Conservation (phyloP, 2,797 vertebrate species). For the Pseudopleuronectes americanus region DNA sequence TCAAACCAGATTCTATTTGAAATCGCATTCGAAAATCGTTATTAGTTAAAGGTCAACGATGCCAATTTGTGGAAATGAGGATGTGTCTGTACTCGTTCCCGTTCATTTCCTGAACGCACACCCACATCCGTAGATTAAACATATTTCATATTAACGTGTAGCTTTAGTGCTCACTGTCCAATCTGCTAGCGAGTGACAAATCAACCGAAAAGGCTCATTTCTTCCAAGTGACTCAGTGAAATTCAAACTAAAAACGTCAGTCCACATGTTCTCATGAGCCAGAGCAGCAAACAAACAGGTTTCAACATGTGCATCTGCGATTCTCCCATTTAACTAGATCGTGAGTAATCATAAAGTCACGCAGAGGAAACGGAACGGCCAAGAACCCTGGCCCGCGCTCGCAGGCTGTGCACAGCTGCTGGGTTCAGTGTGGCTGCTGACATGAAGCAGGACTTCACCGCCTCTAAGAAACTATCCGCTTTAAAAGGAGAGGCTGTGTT, state of each 20-base stretch:
- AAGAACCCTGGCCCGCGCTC: neutral
- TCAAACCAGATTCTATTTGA: no score
- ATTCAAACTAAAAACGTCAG: neutral
- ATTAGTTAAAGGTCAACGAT: no score
- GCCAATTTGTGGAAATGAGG: no score
- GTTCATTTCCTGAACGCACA: no score
- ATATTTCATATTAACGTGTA: no score
- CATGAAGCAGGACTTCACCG: neutral
- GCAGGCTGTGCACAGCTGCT: slow-evolving; percentile 1
- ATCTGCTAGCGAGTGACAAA: no score
- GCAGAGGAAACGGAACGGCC: neutral
- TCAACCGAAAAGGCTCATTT: neutral
- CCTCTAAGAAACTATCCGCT: neutral
- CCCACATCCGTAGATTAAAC: no score
- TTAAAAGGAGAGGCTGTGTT: no score
- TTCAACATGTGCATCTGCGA: neutral
- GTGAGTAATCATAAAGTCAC: neutral
- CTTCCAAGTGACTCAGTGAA: neutral
- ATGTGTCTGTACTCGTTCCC: no score
- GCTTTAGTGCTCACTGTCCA: no score
- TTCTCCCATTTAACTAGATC: neutral
- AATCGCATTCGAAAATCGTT: no score
- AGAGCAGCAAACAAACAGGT: neutral
- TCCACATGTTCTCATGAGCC: neutral
- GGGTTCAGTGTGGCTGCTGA: neutral